These are phyloP conservation scores for Hemibagrus wyckioides DNA, from an alignment of 2,113 vertebrate genomes.

Conservation along the genomic window DNA sequence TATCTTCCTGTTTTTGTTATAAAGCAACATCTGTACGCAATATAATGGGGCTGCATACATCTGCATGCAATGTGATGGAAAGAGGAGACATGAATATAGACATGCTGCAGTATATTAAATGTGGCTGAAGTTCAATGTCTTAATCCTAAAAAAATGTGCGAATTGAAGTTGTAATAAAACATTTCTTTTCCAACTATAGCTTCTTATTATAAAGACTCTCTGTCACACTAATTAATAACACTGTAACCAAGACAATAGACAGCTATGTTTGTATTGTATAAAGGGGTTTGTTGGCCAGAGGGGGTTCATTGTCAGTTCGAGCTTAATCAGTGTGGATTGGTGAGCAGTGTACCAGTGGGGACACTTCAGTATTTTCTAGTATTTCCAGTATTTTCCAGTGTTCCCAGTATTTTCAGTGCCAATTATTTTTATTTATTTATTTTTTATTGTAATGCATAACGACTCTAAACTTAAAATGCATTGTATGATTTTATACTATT, in stretches of 20 bases:
- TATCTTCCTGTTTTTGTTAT: conserved; percentile 26
- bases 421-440: too few species aligned
- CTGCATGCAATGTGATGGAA: not conserved
- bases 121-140: not conserved
- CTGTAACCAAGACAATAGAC: not conserved
- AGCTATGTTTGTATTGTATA: conserved; percentile 7
- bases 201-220: not conserved
- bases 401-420: not conserved
- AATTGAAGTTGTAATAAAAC: not conserved
- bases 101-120: not conserved
- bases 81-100: not conserved
- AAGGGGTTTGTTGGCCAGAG: not conserved
- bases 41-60: not conserved
- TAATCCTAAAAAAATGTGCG: not conserved
- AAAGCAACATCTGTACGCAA: conserved; percentile 1
- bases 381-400: not conserved
- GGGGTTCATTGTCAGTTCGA: not conserved
- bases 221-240: not conserved
- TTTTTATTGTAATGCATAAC: not conserved
- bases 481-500: not conserved
- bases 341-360: not conserved
- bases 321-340: not conserved
- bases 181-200: not conserved
- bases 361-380: not conserved
- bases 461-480: not conserved